Percentiles rank a stretch among this genome's conserved stretches.
phyloP scores from a whole-genome alignment of 1,140 invertebrate genomes.

The Hylyphantes graminicola region DNA sequence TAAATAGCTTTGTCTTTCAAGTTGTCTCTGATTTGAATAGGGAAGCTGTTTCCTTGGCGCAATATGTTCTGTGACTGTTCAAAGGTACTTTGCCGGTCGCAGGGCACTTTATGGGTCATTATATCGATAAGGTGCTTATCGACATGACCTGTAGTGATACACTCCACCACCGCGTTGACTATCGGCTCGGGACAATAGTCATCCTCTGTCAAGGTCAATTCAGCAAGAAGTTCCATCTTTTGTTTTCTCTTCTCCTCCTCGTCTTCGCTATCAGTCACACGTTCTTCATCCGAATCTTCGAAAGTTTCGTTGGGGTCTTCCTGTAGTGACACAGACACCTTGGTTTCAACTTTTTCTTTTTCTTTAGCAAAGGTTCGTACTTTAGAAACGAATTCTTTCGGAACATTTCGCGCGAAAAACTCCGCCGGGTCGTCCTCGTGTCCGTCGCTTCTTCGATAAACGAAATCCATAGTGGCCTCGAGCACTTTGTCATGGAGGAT shows the following conservation, averaged over 20 bases:
- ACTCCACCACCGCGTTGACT: neutral
- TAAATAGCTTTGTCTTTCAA: neutral
- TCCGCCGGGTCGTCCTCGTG: neutral
- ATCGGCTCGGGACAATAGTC: neutral
- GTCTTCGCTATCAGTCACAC: neutral
- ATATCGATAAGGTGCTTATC: conserved; percentile 8
- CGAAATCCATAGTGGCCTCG: neutral
- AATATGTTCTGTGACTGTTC: neutral
- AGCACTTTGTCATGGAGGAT: neutral
- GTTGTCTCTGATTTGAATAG: neutral
- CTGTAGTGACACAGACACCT: neutral
- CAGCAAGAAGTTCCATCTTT: neutral
- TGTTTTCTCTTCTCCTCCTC: neutral
- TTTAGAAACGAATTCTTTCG: neutral
- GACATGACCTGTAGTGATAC: conserved; percentile 1
- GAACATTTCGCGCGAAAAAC: conserved; percentile 5
- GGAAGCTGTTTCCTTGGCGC: neutral
- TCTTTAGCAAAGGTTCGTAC: neutral
- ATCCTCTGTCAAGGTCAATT: neutral
- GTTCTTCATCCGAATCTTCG: no score
- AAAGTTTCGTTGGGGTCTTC: neutral
- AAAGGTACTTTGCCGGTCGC: no score
- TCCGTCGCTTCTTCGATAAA: neutral
- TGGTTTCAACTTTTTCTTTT: neutral
- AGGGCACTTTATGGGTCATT: neutral